Evolutionary conservation across 2,888 invertebrate genomes (phyloP), one percentile per base, ranked within the genome.

Genomic region (Chymomyza fuscimana): DNA sequence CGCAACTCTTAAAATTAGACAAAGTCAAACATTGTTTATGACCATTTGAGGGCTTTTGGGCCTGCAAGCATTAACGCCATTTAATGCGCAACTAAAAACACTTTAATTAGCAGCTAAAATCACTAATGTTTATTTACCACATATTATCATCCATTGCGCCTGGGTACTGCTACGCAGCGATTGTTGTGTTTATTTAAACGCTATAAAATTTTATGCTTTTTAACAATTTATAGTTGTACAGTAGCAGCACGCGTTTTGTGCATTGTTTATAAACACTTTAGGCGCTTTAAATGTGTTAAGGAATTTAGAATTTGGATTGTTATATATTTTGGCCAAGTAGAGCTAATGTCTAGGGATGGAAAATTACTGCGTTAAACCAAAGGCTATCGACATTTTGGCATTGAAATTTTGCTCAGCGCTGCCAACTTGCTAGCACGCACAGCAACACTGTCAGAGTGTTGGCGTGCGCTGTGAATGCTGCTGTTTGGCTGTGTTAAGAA

Each of bases 71-170:
- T 12, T 12, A 46, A 46, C 5, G 10, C 10, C 40, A 12, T 1
- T 19, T 54, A 19, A 19, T n/a, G 16, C 15, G n/a, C 7, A n/a
- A 19, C 52, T 19, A 54, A 54, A 54, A 54, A 19, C n/a, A 54
- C 64, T 12, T 54, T 56, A 36, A 64, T 56, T 54, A 63, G 22
- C 50, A 63, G 12, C 22, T 29, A 52, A 52, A 15, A 22, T 22
- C 36, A 36, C 29, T 15, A 58, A 67, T 78, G 72, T 79, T 77
- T 78, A 81, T 75, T 80, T 89, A 91, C 91, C 91, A 91, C 79
- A 91, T 88, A 89, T 90, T 91, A 72, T 91, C 90, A 82, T 91
- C 91, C 91, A 91, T 91, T 75, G 73, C 67, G 64, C 67, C 72
- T 67, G 54, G 3, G 5, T 7, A 4, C 16, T 16, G 54, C 22